phyloP scores from a whole-genome alignment of 2,888 invertebrate species.

The Thera obeliscata region DNA sequence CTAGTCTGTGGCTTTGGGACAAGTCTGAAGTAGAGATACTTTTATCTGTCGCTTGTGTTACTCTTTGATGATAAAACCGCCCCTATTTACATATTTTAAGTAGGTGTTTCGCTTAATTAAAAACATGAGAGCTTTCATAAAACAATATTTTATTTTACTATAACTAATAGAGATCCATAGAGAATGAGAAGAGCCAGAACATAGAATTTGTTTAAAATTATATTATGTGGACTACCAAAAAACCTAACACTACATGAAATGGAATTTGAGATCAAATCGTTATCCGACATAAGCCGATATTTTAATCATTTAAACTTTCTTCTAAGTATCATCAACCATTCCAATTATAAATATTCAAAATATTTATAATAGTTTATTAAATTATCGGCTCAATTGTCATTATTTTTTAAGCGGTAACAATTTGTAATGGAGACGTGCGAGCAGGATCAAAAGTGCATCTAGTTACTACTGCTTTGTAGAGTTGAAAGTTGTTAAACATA shows the following conservation, averaged over 20 bases:
- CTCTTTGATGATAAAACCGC: no score
- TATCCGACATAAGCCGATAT: neutral
- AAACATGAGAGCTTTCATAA: slow-evolving; percentile 4
- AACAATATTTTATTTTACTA: slow-evolving; percentile 13
- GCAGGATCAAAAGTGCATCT: slow-evolving; percentile 26
- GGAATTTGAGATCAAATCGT: slow-evolving; percentile 12
- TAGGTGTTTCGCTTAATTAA: neutral
- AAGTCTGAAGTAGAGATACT: no score
- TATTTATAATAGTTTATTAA: neutral
- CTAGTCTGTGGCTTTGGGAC: no score
- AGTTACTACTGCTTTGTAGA: slow-evolving; percentile 18
- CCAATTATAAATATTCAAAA: neutral
- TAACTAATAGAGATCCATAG: slow-evolving; percentile 12
- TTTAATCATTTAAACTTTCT: neutral
- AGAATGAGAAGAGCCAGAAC: slow-evolving; percentile 11
- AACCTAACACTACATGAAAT: neutral
- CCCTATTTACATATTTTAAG: no score
- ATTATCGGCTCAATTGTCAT: slow-evolving; percentile 8
- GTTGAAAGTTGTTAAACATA: slow-evolving; percentile 19
- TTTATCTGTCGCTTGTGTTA: no score
- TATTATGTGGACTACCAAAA: no score
- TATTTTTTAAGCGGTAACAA: slow-evolving; percentile 3
- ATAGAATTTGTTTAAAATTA: neutral
- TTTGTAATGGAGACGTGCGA: slow-evolving; percentile 17
- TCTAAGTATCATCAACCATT: neutral